Evolutionary conservation across 2,888 invertebrate genomes (phyloP).

Genomic region (Peribatodes rhomboidaria): DNA sequence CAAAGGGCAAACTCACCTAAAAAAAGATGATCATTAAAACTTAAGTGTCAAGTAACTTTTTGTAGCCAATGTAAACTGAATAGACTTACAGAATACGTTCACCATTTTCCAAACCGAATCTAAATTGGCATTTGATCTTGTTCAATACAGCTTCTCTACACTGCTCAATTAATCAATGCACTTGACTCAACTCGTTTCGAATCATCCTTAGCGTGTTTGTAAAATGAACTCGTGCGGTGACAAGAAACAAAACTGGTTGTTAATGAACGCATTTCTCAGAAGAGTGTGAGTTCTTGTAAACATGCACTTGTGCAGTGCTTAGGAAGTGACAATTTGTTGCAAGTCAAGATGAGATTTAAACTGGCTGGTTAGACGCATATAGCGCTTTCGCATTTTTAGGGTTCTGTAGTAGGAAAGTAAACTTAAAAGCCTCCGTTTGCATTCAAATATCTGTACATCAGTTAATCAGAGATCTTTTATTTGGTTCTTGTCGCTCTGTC

Average conservation of each 20-base stretch:
- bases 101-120: slow-evolving; percentile 62
- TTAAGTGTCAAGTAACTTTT: too few relatives aligned
- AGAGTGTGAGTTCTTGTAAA: slow-evolving; percentile 26
- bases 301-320: neutral
- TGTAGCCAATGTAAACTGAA: neutral
- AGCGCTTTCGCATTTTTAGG: neutral
- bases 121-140: slow-evolving; percentile 50
- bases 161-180: slow-evolving; percentile 45
- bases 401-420: too few relatives aligned
- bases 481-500: too few relatives aligned
- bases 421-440: too few relatives aligned
- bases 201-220: slow-evolving; percentile 27
- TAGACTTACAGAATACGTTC: slow-evolving; percentile 55
- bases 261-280: slow-evolving; percentile 52
- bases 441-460: too few relatives aligned
- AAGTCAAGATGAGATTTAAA: neutral
- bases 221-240: slow-evolving; percentile 22
- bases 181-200: slow-evolving; percentile 36
- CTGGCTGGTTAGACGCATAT: neutral
- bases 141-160: slow-evolving; percentile 39
- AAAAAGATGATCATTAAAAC: too few relatives aligned
- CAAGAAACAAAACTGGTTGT: slow-evolving; percentile 49
- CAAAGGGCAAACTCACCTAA: too few relatives aligned
- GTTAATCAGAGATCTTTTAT: too few relatives aligned
- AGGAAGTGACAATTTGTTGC: neutral